Conservation (phyloP, 2,888 invertebrate genomes). For the Mesochorus sp. region DNA sequence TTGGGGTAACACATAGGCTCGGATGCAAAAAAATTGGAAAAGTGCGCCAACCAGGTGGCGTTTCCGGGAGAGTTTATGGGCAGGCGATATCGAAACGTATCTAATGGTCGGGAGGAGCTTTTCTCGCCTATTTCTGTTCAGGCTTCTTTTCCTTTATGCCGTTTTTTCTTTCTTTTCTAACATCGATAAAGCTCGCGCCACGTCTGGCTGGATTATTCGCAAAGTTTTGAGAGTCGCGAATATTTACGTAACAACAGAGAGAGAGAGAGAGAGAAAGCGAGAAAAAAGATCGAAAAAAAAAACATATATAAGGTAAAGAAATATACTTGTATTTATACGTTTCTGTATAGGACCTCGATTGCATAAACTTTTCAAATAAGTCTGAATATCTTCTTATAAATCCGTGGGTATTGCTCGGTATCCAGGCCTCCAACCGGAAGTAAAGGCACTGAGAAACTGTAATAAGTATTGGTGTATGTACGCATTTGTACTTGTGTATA, state of each 20-base stretch:
- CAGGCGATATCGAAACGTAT: conserved; percentile 65
- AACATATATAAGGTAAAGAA: background rate
- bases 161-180: conserved; percentile 14
- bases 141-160: background rate
- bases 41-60: conserved; percentile 35
- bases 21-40: conserved; percentile 37
- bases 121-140: conserved; percentile 40
- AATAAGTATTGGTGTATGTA: conserved; percentile 27
- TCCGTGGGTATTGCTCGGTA: conserved; percentile 53
- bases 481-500: no score
- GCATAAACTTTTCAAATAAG: conserved; percentile 80
- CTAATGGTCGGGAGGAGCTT: conserved; percentile 57
- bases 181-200: conserved; percentile 59
- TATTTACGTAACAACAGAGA: conserved; percentile 68
- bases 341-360: conserved; percentile 69
- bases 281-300: background rate
- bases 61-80: conserved; percentile 48
- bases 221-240: conserved; percentile 67
- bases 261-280: conserved; percentile 5
- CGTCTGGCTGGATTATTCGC: conserved; percentile 63
- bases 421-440: background rate
- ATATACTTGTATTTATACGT: no score
- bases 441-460: conserved; percentile 1
- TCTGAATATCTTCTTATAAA: conserved; percentile 72
- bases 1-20: conserved; percentile 6